Conservation (phyloP, 2,797 vertebrate species). For the Malacoctenus gilli region DNA sequence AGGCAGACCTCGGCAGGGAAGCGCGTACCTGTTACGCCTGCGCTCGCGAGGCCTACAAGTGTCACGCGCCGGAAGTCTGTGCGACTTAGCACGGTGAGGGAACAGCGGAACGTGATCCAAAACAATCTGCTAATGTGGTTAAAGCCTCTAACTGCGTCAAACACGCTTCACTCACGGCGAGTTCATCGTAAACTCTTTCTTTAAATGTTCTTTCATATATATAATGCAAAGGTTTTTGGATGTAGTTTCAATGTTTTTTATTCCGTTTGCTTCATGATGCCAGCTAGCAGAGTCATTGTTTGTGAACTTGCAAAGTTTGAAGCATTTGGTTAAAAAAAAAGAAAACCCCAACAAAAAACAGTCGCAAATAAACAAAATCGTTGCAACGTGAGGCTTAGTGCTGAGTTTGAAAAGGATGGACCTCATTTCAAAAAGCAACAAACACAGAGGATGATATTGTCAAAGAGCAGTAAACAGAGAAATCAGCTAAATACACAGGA, state of each 20-base stretch:
- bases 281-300: slow-evolving; percentile 12
- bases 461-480: slow-evolving; percentile 51
- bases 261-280: too few species aligned
- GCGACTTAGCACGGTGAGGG: neutral
- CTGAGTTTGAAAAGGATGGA: slow-evolving; percentile 25
- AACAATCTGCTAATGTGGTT: neutral
- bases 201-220: neutral
- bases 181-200: neutral
- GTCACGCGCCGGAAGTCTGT: neutral
- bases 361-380: slow-evolving; percentile 6
- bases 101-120: neutral
- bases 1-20: slow-evolving; percentile 17
- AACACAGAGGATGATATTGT: slow-evolving; percentile 52
- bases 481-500: slow-evolving; percentile 50
- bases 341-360: slow-evolving; percentile 15
- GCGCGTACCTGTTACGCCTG: slow-evolving; percentile 52
- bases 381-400: slow-evolving; percentile 14
- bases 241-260: slow-evolving; percentile 3
- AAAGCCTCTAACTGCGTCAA: neutral
- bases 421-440: slow-evolving; percentile 47
- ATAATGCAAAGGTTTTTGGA: neutral
- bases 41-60: slow-evolving; percentile 47
- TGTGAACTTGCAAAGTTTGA: slow-evolving; percentile 9
- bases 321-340: too few species aligned
- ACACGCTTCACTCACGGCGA: neutral